Conservation (phyloP, 1,140 invertebrate species). For the Littorina saxatilis region DNA sequence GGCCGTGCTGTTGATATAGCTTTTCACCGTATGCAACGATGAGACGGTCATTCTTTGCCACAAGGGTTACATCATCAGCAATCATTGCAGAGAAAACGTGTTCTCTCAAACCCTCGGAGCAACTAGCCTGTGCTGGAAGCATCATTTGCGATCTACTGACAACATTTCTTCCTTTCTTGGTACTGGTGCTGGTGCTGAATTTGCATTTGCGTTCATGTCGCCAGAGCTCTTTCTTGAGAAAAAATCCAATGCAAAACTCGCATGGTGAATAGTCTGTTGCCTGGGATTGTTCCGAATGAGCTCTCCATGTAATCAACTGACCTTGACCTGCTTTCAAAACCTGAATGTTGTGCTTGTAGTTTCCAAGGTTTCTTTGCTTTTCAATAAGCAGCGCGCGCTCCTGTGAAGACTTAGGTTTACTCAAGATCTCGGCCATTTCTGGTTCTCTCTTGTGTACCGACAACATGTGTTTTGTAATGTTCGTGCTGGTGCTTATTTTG, state of each 20-base stretch:
- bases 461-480: neutral
- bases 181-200: neutral
- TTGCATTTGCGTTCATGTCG: constrained; percentile 22
- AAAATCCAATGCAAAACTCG: constrained; percentile 29
- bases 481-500: neutral
- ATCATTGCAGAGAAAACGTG: constrained; percentile 9
- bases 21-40: neutral
- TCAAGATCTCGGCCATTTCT: neutral
- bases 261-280: constrained; percentile 28
- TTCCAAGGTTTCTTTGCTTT: neutral
- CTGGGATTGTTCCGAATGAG: neutral
- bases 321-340: neutral
- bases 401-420: neutral
- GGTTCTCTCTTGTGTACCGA: neutral
- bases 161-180: neutral
- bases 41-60: neutral
- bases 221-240: constrained; percentile 26
- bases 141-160: neutral
- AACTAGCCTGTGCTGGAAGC: neutral
- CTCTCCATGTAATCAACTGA: constrained; percentile 7
- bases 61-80: neutral
- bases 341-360: neutral
- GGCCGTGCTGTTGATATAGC: neutral
- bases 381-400: neutral
- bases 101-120: neutral